Base-by-base conservation (phyloP, 2,797 vertebrate genomes). In the Sebastes goodei region DNA sequence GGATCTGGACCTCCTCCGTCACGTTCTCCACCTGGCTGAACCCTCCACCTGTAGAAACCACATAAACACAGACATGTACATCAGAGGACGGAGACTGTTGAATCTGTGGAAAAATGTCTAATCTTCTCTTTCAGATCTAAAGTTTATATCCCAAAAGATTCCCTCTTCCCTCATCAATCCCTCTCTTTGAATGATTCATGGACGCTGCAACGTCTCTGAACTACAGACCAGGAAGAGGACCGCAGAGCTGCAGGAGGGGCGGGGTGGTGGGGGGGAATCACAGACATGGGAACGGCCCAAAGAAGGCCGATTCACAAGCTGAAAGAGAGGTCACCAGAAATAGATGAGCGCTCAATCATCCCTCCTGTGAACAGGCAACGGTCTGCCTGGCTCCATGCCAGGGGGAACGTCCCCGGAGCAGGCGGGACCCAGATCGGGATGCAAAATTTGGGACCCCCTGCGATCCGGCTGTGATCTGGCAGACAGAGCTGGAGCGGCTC, bases 1-100 rank as follows among this genome's bases (percentile, higher is more conserved):
- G 94, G 42, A 92, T 96, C 73, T 91, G 82, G 17, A 99, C 92
- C 80, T 99, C 97, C 76, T 97, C 96, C 14, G 95, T 95, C 85
- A 96, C 91, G 2, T 94, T 92, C 61, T 95, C 82, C 76, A 84
- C 85, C 81, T 23, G 33, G 29, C 89, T 93, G 75, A 91, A 75
- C 60, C 78, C 53, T 92, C 90, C 93, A 93, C 89, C 94, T 95
- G 88, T 10, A 42, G 69, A 71, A 46, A 78, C 30, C 81, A 69
- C 5, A 79, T 56, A 89, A 4, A 85, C 2, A 79, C 17, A 73
- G 57, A 75, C 20, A 74, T 6, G 33, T 5, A 71, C 33, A 60
- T 86, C 52, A 90, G 80, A 61, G 10, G 2, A 14, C 0, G 27
- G 20, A 2, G 17, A 7, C 15, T 23, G 53, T n/a, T 29, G 23